Base-by-base conservation (phyloP, 92 coral and sea anemone species). In the Umimayanthus kanabou region DNA sequence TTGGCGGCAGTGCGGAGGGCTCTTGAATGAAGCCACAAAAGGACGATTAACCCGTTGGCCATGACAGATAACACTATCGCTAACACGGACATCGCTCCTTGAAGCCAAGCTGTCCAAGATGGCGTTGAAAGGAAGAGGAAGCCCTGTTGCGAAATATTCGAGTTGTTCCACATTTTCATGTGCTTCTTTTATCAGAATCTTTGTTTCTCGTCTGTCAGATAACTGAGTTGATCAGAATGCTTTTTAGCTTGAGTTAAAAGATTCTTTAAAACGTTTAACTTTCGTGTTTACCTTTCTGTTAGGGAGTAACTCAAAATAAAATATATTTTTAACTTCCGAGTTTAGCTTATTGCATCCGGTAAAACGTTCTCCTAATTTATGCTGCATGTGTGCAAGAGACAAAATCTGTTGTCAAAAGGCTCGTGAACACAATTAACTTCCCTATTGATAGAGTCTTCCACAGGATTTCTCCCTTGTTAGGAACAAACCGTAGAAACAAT, bases 1-100 rank as follows among this genome's bases (percentile, higher is more conserved):
- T 83, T 83, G 2, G 87, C 87, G 10, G 87, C 87, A 9, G 87
- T 69, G 1, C 87, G 78, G 53, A 83, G 87, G 9, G 45, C 40
- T 72, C 33, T 18, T 47, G 30, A 6, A 28, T 83, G 25, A 18
- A 33, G 53, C 87, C 87, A 83, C 10, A 83, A 11, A n/a, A 83
- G 42, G 26, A 71, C 76, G 28, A 83, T 29, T 8, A 83, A 26
- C 5, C 79, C 78, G 33, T 83, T 83, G 4, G 77, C 53, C n/a
- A 83, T 39, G 23, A 83, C 39, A 9, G 87, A 69, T 5, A 70
- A 83, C 33, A 50, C 15, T 20, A 83, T 69, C 8, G 65, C 77
- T 14, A 71, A 5, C 25, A 50, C 26, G 3, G 78, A 39, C 15
- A 83, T 50, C 6, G 42, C 9, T n/a, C 78, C 65, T 47, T 83